Evolutionary conservation across 2,888 invertebrate genomes (phyloP).

Genomic region (Andricus quercusramuli): DNA sequence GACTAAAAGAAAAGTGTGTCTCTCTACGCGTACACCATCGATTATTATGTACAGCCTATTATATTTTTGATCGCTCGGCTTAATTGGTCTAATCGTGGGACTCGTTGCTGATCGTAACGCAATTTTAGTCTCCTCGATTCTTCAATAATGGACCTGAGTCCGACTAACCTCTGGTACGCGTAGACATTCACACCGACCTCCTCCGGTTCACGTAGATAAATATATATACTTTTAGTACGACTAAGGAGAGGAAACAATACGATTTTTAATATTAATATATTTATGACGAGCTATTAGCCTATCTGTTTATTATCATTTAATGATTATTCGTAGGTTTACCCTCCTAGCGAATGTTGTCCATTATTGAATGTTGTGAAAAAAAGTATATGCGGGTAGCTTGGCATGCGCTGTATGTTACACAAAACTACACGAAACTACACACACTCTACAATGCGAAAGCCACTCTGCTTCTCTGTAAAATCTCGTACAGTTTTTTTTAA

Average conservation of each 20-base stretch:
- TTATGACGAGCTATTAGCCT: slow-evolving; percentile 50
- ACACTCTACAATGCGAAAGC: slow-evolving; percentile 35
- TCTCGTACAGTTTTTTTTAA: slow-evolving; percentile 16
- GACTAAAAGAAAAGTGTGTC: not conserved
- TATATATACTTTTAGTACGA: slow-evolving; percentile 55
- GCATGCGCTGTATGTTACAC: slow-evolving; percentile 55
- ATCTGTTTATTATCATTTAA: slow-evolving; percentile 40
- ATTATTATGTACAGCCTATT: slow-evolving; percentile 16
- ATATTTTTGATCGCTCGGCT: not conserved
- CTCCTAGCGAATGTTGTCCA: slow-evolving; percentile 52
- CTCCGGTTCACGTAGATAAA: slow-evolving; percentile 42
- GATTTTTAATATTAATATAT: slow-evolving; percentile 61
- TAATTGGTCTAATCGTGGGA: slow-evolving; percentile 17
- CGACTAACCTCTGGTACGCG: not conserved
- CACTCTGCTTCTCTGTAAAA: slow-evolving; percentile 45
- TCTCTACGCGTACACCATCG: slow-evolving; percentile 19
- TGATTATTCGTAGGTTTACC: slow-evolving; percentile 40
- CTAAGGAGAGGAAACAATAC: slow-evolving; percentile 57
- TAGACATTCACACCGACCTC: slow-evolving; percentile 18
- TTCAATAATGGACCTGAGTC: not conserved
- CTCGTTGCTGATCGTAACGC: not conserved
- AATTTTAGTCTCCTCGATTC: not conserved
- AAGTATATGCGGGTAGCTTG: slow-evolving; percentile 53
- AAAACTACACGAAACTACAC: slow-evolving; percentile 31
- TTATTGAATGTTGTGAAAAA: slow-evolving; percentile 59